Conservation (phyloP, 2,888 invertebrate species). For the Cotesia congregata region DNA sequence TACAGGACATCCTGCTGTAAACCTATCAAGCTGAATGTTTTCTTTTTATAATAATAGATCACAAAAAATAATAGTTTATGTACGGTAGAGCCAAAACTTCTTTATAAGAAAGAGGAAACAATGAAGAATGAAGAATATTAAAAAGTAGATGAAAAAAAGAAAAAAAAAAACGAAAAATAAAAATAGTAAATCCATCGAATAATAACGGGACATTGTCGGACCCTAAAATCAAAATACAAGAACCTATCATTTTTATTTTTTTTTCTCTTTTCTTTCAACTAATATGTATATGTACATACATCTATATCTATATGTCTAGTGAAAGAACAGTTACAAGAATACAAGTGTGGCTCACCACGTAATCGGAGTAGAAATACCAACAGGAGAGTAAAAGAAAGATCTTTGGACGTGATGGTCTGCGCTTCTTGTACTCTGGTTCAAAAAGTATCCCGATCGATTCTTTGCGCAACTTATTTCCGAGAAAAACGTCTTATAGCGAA, state of each 20-base stretch:
- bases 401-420: conserved; percentile 27
- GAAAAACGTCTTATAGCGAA: conserved; percentile 40
- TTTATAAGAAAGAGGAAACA: conserved; percentile 1
- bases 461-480: conserved; percentile 42
- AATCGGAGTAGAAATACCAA: conserved; percentile 35
- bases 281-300: conserved; percentile 24
- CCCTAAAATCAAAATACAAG: conserved; percentile 25
- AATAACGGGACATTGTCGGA: conserved; percentile 12
- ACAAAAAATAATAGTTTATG: neutral
- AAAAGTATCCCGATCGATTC: conserved; percentile 42
- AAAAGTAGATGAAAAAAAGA: conserved; percentile 17
- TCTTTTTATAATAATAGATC: neutral
- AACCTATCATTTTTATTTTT: conserved; percentile 27
- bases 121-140: conserved; percentile 4
- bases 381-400: conserved; percentile 29
- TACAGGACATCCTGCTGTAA: neutral
- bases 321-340: conserved; percentile 20
- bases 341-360: conserved; percentile 19
- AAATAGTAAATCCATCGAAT: conserved; percentile 13
- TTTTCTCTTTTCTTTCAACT: conserved; percentile 21
- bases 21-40: neutral
- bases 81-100: neutral
- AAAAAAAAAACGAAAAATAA: neutral
- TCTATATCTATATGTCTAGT: conserved; percentile 2
- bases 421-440: conserved; percentile 13